These are phyloP conservation scores for Stegophylla sp. DNA, from an alignment of 2,888 invertebrate genomes.

Conservation along the genomic window DNA sequence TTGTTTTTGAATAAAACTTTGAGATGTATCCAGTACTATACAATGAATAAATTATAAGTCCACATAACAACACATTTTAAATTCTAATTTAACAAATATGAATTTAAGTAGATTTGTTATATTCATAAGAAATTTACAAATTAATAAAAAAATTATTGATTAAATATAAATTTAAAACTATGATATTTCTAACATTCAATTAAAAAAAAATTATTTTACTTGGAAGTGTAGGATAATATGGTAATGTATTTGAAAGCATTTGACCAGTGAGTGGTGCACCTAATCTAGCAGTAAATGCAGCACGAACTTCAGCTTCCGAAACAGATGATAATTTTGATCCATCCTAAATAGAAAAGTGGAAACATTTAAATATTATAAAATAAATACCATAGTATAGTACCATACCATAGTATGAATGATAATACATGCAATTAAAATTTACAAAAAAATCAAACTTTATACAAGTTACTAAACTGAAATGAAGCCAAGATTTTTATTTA, in stretches of 20 bases:
- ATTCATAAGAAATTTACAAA: not conserved
- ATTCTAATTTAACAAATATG: not conserved
- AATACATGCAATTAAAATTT: no score
- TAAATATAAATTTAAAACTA: conserved; percentile 10
- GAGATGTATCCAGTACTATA: conserved; percentile 63
- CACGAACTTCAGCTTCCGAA: conserved; percentile 81
- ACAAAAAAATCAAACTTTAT: no score
- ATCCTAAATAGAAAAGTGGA: conserved; percentile 63
- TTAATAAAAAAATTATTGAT: not conserved
- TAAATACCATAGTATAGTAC: no score
- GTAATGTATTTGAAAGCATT: conserved; percentile 73
- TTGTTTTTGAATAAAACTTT: conserved; percentile 68
- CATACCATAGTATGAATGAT: no score
- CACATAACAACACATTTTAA: not conserved
- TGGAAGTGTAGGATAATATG: conserved; percentile 76
- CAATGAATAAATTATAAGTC: conserved; percentile 8
- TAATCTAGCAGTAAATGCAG: conserved; percentile 73
- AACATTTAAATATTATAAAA: not conserved
- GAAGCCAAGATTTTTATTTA: no score
- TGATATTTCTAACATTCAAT: not conserved
- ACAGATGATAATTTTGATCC: conserved; percentile 70
- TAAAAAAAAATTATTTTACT: conserved; percentile 61
- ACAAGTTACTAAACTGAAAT: no score
- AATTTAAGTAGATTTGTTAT: not conserved
- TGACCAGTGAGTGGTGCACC: conserved; percentile 74